Conservation (phyloP, 2,797 vertebrate species). For the Leucoraja ocellata region DNA sequence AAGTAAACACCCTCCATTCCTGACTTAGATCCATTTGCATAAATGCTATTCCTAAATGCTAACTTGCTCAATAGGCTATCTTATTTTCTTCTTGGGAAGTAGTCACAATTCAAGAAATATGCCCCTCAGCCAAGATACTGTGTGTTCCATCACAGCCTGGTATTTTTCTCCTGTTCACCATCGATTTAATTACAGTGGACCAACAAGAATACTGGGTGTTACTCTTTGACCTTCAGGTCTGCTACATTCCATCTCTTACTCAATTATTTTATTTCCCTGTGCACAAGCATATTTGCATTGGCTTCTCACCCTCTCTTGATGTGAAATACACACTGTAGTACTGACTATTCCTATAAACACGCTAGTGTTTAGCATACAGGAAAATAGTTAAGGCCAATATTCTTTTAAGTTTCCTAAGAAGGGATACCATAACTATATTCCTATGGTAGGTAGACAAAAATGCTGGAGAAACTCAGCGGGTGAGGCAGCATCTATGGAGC, state of each 20-base stretch:
- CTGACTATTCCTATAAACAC: background rate
- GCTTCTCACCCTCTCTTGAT: background rate
- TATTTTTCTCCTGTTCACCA: no score
- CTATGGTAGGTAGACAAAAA: no score
- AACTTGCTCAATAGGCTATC: background rate
- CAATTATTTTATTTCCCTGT: background rate
- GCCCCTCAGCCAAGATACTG: background rate
- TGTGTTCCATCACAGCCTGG: background rate
- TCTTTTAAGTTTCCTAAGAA: no score
- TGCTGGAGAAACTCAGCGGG: no score
- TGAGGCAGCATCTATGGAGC: no score
- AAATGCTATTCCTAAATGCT: background rate
- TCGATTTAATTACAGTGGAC: background rate
- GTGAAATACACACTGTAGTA: background rate
- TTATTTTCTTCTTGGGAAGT: background rate
- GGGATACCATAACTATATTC: no score
- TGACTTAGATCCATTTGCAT: background rate
- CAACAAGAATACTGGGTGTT: background rate
- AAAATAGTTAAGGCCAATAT: no score
- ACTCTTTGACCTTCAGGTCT: background rate
- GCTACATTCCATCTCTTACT: background rate
- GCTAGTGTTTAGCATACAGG: no score
- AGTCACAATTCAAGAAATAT: background rate
- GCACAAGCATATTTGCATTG: no score
- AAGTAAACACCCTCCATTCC: background rate